These are phyloP conservation scores for Leptarthrus brevirostris DNA, from an alignment of 2,888 invertebrate genomes.

Conservation along the genomic window DNA sequence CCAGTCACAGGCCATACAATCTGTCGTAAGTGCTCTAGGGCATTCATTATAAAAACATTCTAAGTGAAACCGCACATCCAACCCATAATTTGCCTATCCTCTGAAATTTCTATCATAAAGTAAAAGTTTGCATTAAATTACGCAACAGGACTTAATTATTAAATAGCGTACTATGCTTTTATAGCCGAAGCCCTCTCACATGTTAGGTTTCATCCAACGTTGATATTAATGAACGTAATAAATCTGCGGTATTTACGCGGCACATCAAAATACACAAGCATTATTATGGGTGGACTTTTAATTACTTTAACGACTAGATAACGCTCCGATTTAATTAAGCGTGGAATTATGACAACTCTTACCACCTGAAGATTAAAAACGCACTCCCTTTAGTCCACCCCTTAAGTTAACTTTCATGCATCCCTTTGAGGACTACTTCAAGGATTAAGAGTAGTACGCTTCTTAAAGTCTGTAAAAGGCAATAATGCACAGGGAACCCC, in stretches of 20 bases:
- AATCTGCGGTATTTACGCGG: constrained; percentile 12
- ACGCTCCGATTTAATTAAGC: constrained; percentile 44
- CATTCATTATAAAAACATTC: too few species aligned
- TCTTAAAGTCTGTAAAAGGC: constrained; percentile 4
- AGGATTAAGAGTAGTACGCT: too few species aligned
- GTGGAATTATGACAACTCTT: constrained; percentile 36
- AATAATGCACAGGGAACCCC: background rate
- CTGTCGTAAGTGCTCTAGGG: too few species aligned
- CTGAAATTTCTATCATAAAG: too few species aligned
- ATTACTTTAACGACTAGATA: constrained; percentile 44
- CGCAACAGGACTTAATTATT: background rate
- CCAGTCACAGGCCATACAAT: too few species aligned
- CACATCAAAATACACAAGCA: constrained; percentile 16
- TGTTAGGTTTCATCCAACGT: background rate
- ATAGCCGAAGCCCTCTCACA: background rate
- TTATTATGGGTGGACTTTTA: constrained; percentile 23
- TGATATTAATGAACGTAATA: constrained; percentile 23
- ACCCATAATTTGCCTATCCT: too few species aligned
- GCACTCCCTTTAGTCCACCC: background rate
- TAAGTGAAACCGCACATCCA: too few species aligned
- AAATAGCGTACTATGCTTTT: background rate
- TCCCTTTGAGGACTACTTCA: background rate
- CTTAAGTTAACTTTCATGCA: background rate
- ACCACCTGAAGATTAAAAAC: constrained; percentile 33
- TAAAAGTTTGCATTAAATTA: background rate